Percentiles rank a stretch among this genome's conserved stretches.
Conservation (phyloP, 2,888 invertebrate genomes). For the Diogma glabrata region DNA sequence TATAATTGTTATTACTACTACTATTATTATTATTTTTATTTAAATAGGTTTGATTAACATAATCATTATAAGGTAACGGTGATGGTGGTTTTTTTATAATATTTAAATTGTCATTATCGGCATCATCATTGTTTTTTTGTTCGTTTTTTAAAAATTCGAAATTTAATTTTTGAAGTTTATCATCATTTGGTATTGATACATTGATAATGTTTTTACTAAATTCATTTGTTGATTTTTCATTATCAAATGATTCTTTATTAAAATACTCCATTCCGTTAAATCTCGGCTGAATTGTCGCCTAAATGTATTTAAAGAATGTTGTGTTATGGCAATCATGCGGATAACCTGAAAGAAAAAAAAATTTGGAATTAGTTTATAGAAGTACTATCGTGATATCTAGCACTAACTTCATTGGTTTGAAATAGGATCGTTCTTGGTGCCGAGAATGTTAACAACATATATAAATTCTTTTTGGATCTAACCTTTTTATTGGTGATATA, state of each 20-base stretch:
- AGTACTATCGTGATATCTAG: no score
- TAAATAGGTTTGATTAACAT: slow-evolving; percentile 18
- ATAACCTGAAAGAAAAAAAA: slow-evolving; percentile 17
- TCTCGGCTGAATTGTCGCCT: slow-evolving; percentile 36
- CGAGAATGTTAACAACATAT: no score
- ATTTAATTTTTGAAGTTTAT: no score
- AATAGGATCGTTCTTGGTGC: no score
- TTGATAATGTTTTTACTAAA: slow-evolving; percentile 9
- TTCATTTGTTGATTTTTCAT: background rate
- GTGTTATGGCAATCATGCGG: slow-evolving; percentile 21
- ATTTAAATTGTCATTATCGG: background rate
- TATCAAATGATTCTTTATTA: slow-evolving; percentile 1
- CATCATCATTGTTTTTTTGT: no score
- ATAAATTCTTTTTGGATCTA: no score
- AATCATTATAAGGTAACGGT: slow-evolving; percentile 18
- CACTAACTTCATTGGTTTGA: no score
- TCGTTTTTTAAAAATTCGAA: no score
- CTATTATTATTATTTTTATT: slow-evolving; percentile 5
- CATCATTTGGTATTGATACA: slow-evolving; percentile 8
- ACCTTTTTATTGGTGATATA: no score
- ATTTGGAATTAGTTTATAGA: no score
- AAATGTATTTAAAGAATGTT: slow-evolving; percentile 17
- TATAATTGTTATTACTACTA: slow-evolving; percentile 10
- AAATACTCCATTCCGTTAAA: slow-evolving; percentile 34
- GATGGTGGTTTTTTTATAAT: background rate